phyloP scores from a whole-genome alignment of 1,140 invertebrate species.

The Meteorus sp. region DNA sequence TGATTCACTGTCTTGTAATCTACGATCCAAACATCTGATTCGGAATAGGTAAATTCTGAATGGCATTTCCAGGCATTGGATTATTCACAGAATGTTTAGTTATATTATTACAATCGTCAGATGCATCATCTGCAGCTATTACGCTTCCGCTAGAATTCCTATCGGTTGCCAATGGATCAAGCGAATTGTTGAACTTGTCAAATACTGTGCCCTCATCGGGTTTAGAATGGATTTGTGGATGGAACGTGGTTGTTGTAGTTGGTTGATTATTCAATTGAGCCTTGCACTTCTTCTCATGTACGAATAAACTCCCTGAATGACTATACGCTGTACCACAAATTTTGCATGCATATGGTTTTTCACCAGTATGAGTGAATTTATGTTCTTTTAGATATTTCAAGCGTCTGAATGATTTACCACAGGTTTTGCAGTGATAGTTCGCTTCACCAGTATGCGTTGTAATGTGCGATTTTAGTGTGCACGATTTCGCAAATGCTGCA shows the following conservation, averaged over 20 bases:
- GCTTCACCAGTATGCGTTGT: slow-evolving; percentile 54
- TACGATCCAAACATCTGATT: too few relatives aligned
- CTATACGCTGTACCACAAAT: slow-evolving; percentile 63
- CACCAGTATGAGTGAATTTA: slow-evolving; percentile 71
- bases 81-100: too few relatives aligned
- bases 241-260: too few relatives aligned
- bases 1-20: too few relatives aligned
- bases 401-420: slow-evolving; percentile 61
- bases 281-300: slow-evolving; percentile 52
- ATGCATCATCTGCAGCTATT: too few relatives aligned
- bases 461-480: slow-evolving; percentile 56
- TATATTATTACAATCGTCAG: too few relatives aligned
- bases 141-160: too few relatives aligned
- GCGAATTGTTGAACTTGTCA: too few relatives aligned
- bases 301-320: slow-evolving; percentile 52
- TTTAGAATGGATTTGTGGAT: too few relatives aligned
- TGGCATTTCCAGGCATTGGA: too few relatives aligned
- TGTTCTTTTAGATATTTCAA: slow-evolving; percentile 62
- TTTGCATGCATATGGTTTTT: slow-evolving; percentile 74
- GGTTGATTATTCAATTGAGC: slow-evolving; percentile 31
- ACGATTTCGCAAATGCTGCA: slow-evolving; percentile 53
- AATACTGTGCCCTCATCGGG: not conserved
- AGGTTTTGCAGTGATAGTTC: slow-evolving; percentile 56
- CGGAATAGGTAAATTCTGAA: too few relatives aligned
- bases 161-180: too few relatives aligned